Base-by-base conservation (phyloP, 2,113 vertebrate species). In the Toxotes jaculatrix region DNA sequence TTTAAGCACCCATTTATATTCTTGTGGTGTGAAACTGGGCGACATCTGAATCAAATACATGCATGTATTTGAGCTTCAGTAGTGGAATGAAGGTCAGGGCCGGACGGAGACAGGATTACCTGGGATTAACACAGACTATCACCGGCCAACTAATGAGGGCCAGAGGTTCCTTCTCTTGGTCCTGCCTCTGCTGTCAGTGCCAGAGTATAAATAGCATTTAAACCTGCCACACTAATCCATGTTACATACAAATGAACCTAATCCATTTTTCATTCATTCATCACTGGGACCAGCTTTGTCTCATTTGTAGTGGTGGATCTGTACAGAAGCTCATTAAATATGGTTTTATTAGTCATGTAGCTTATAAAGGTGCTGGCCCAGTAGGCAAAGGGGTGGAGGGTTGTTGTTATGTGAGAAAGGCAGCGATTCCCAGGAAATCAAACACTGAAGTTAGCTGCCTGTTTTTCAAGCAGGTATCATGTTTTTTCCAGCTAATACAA, bases 101-200 rank as follows among this genome's bases (percentile, higher is more conserved):
- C n/a, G 23, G 82, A 61, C 31, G 3, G 61, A 83, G 79, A 64
- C 64, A 11, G 85, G 88, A 91, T 91, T 89, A 93, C 78, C 77
- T 84, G 79, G 88, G 90, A 90, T 91, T 89, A 91, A 66, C 71
- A 38, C n/a, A 73, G 80, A 69, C 87, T 82, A 90, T 84, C 81
- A 80, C 63, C 43, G 56, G 73, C 60, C 65, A 59, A 73, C 75
- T 92, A 85, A 87, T 89, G 53, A 77, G 81, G 40, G 74, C 69
- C 79, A 64, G 80, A 77, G 82, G 85, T 85, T 78, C 79, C 81
- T 64, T 88, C 79, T 73, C 75, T 19, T 47, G 57, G 60, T 45
- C 36, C 64, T 49, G 68, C 56, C 47, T 38, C 56, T 75, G 70
- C 68, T 69, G 65, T 38, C 77, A 23, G 42, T 27, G 42, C 16